Conservation (phyloP, 1,140 invertebrate species). For the Eumeta japonica region DNA sequence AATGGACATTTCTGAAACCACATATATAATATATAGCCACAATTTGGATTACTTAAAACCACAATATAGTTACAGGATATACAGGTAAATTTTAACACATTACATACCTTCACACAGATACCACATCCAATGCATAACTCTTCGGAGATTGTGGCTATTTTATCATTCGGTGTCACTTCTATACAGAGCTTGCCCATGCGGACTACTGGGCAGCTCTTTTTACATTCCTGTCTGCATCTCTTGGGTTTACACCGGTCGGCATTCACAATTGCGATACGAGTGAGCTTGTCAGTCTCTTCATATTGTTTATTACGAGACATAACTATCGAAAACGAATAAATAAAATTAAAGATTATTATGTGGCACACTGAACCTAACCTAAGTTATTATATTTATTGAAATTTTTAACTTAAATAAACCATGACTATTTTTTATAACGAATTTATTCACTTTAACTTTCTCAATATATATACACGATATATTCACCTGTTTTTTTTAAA, state of each 20-base stretch:
- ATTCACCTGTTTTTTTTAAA: too few species aligned
- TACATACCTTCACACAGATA: constrained; percentile 88
- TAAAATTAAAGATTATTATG: constrained; percentile 22
- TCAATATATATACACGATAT: too few species aligned
- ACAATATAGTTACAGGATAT: too few species aligned
- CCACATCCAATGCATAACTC: constrained; percentile 99
- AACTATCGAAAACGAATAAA: constrained; percentile 24
- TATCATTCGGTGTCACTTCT: constrained; percentile 95
- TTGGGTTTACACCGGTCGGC: constrained; percentile 99
- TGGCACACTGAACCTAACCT: too few species aligned
- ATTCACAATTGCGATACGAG: constrained; percentile 98
- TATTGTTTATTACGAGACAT: constrained; percentile 75
- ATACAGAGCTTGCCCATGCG: constrained; percentile 99
- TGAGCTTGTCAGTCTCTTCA: constrained; percentile 88
- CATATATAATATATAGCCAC: constrained; percentile 5
- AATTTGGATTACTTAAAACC: too few species aligned
- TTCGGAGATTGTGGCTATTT: constrained; percentile 97
- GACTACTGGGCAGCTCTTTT: constrained; percentile 97
- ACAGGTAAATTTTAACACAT: too few species aligned
- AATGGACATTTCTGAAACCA: constrained; percentile 96
- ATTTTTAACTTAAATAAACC: not conserved
- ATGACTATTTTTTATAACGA: not conserved
- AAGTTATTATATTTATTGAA: too few species aligned
- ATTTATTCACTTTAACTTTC: too few species aligned
- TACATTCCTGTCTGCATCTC: constrained; percentile 98